Evolutionary conservation across 92 coral and sea anemone genomes (phyloP).

Genomic region (Palythoa grandis): DNA sequence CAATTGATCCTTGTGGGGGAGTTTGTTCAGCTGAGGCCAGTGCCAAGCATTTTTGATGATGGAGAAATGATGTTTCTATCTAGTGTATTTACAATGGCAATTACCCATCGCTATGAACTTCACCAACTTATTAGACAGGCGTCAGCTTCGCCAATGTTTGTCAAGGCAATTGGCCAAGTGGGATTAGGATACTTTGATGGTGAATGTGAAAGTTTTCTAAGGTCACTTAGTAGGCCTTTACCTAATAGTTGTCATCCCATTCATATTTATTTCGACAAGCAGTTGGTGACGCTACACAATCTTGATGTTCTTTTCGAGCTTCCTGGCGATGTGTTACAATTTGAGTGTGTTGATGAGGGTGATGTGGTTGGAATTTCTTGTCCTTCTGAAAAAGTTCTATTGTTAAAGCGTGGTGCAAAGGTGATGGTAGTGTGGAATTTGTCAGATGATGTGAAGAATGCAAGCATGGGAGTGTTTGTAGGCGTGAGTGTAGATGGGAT

Average conservation of each 20-base stretch:
- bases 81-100: too few species aligned
- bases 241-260: not conserved
- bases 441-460: slow-evolving; percentile 1
- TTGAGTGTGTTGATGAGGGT: too few species aligned
- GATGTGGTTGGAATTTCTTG: too few species aligned
- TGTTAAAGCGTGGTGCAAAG: not conserved
- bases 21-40: too few species aligned
- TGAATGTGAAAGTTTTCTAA: not conserved
- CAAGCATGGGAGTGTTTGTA: not conserved
- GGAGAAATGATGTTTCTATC: too few species aligned
- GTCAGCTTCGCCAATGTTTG: not conserved
- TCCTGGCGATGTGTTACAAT: too few species aligned
- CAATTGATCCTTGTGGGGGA: too few species aligned
- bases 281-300: not conserved
- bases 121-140: too few species aligned
- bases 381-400: not conserved
- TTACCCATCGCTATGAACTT: too few species aligned
- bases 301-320: too few species aligned
- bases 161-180: not conserved
- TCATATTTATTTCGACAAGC: not conserved
- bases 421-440: slow-evolving; percentile 4
- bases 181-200: not conserved
- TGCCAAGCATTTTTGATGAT: too few species aligned
- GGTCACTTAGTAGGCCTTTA: not conserved
- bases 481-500: not conserved